These are phyloP conservation scores for Austrofundulus limnaeus DNA, from an alignment of 2,113 vertebrate genomes.

Conservation along the genomic window DNA sequence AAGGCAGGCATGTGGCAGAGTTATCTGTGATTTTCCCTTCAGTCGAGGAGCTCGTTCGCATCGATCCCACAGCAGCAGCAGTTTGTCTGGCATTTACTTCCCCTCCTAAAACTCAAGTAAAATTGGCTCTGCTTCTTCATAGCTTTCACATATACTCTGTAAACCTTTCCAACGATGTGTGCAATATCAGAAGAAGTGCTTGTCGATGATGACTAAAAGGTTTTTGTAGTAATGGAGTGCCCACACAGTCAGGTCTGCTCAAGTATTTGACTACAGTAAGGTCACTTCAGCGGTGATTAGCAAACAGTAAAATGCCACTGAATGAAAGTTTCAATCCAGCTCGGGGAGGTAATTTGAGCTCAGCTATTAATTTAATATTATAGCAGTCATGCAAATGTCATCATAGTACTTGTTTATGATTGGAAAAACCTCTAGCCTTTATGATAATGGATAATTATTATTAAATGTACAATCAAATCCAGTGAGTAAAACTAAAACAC, in stretches of 20 bases:
- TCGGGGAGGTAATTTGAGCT: neutral
- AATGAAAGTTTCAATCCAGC: neutral
- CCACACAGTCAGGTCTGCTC: neutral
- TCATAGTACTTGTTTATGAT: neutral
- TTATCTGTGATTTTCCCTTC: conserved; percentile 6
- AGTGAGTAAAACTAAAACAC: neutral
- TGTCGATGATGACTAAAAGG: conserved; percentile 14
- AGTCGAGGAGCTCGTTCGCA: conserved; percentile 2
- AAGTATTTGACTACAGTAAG: conserved; percentile 17
- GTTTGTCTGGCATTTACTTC: neutral
- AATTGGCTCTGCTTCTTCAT: conserved; percentile 1
- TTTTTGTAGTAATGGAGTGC: conserved; percentile 25
- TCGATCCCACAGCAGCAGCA: neutral
- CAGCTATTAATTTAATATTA: neutral
- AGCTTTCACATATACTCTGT: neutral
- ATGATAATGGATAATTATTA: neutral
- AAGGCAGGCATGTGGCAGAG: neutral
- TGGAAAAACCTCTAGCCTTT: neutral
- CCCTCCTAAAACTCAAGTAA: conserved; percentile 4
- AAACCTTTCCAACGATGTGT: neutral
- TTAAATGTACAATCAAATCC: neutral
- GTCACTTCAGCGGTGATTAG: conserved; percentile 1
- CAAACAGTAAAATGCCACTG: neutral
- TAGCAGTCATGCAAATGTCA: neutral
- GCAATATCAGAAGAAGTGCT: conserved; percentile 1